phyloP scores from a whole-genome alignment of 2,888 invertebrate species.

The Ochropleura leucogaster region DNA sequence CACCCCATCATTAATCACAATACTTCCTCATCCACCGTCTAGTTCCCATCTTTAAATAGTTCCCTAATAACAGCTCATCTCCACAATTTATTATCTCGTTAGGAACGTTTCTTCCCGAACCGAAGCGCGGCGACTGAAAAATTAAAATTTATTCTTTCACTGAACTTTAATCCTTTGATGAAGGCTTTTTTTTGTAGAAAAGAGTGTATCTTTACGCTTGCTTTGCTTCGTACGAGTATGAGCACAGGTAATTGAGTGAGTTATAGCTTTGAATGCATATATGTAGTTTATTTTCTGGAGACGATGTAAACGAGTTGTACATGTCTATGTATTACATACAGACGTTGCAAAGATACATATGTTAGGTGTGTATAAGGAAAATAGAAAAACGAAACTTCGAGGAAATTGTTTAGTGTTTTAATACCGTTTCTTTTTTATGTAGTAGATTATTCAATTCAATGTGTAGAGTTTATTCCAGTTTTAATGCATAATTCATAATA shows the following conservation, averaged over 20 bases:
- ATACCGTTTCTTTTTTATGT: neutral
- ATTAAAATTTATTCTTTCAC: constrained; percentile 59
- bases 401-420: neutral
- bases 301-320: neutral
- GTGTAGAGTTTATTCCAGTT: neutral
- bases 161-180: constrained; percentile 57
- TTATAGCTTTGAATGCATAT: constrained; percentile 21
- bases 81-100: constrained; percentile 56
- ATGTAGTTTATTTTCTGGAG: neutral
- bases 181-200: constrained; percentile 26
- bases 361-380: neutral
- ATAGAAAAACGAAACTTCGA: neutral
- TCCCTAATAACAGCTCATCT: constrained; percentile 44
- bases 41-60: constrained; percentile 42
- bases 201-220: constrained; percentile 33
- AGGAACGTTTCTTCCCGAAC: constrained; percentile 47
- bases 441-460: too few species aligned
- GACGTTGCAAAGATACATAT: neutral
- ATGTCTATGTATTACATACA: neutral
- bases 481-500: neutral
- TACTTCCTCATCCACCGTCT: constrained; percentile 1
- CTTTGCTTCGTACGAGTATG: constrained; percentile 13
- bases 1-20: constrained; percentile 37
- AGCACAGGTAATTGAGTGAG: constrained; percentile 40
- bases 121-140: constrained; percentile 49